Evolutionary conservation across 2,888 invertebrate genomes (phyloP).

Genomic region (Acanthopleura granulata): DNA sequence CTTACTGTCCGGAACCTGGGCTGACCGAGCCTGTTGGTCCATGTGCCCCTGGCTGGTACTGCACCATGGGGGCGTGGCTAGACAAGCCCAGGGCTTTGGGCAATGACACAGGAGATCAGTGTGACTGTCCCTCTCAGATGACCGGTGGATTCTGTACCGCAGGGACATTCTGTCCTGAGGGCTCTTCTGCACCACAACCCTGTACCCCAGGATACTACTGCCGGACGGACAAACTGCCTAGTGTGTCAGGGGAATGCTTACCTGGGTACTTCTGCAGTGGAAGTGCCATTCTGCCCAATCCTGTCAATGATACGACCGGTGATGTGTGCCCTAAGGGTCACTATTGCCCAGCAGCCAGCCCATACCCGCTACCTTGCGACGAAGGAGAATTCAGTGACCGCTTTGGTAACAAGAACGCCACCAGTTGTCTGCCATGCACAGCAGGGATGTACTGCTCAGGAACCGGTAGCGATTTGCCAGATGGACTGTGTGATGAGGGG

Average conservation of each 20-base stretch:
- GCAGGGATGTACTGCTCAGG: slow-evolving; percentile 62
- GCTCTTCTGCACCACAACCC: slow-evolving; percentile 48
- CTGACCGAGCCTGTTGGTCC: slow-evolving; percentile 49
- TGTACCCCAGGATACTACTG: slow-evolving; percentile 63
- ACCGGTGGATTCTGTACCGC: slow-evolving; percentile 61
- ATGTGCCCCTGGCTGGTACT: slow-evolving; percentile 66
- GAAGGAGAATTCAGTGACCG: slow-evolving; percentile 57
- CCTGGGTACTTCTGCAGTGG: slow-evolving; percentile 63
- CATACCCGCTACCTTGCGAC: slow-evolving; percentile 53
- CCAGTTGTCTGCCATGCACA: slow-evolving; percentile 63
- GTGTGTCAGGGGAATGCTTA: slow-evolving; percentile 53
- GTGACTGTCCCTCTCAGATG: slow-evolving; percentile 51
- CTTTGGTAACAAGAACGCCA: slow-evolving; percentile 55
- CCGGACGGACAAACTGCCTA: slow-evolving; percentile 48
- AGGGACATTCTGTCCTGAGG: slow-evolving; percentile 63
- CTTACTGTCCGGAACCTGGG: slow-evolving; percentile 59
- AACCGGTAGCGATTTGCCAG: slow-evolving; percentile 53
- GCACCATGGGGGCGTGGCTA: slow-evolving; percentile 59
- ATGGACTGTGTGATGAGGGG: slow-evolving; percentile 58
- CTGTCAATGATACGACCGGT: slow-evolving; percentile 63
- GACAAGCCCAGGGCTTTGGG: slow-evolving; percentile 51
- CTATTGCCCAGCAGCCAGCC: slow-evolving; percentile 60
- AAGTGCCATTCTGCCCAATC: slow-evolving; percentile 57
- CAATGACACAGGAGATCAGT: slow-evolving; percentile 45
- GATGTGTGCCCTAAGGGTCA: slow-evolving; percentile 66